Conservation (phyloP, 1,140 invertebrate species). For the Tyrophagus putrescentiae region DNA sequence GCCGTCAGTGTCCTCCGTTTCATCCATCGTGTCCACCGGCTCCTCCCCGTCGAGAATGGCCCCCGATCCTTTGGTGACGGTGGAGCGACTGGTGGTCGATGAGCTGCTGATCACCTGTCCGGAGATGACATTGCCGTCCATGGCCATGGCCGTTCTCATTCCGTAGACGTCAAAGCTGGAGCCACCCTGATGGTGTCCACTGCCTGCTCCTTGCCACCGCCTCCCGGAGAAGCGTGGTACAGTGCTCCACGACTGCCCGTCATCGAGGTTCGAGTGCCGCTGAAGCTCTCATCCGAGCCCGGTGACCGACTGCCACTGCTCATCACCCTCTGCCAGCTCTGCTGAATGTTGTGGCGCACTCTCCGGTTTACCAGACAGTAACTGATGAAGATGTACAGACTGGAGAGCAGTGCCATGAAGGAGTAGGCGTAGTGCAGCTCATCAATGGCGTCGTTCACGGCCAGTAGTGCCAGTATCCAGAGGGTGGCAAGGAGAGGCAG, state of each 20-base stretch:
- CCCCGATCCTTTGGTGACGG: constrained; percentile 70
- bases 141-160: neutral
- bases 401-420: constrained; percentile 48
- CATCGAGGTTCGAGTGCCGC: constrained; percentile 33
- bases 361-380: constrained; percentile 61
- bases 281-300: constrained; percentile 34
- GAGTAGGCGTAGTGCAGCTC: constrained; percentile 55
- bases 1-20: constrained; percentile 28
- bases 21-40: constrained; percentile 30
- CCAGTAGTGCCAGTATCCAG: constrained; percentile 63
- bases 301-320: constrained; percentile 59
- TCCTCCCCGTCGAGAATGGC: constrained; percentile 57
- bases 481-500: constrained; percentile 57
- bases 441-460: constrained; percentile 57
- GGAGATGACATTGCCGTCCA: neutral
- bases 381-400: constrained; percentile 60
- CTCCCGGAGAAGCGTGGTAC: constrained; percentile 50
- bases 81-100: constrained; percentile 80
- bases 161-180: constrained; percentile 50
- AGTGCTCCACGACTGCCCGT: constrained; percentile 52
- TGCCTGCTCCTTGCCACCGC: constrained; percentile 42
- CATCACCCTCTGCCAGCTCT: constrained; percentile 43
- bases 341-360: constrained; percentile 33
- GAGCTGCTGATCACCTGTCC: constrained; percentile 65
- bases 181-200: too few species aligned